Evolutionary conservation across 2,888 invertebrate genomes (phyloP).

Genomic region (Cybosia mesomella): DNA sequence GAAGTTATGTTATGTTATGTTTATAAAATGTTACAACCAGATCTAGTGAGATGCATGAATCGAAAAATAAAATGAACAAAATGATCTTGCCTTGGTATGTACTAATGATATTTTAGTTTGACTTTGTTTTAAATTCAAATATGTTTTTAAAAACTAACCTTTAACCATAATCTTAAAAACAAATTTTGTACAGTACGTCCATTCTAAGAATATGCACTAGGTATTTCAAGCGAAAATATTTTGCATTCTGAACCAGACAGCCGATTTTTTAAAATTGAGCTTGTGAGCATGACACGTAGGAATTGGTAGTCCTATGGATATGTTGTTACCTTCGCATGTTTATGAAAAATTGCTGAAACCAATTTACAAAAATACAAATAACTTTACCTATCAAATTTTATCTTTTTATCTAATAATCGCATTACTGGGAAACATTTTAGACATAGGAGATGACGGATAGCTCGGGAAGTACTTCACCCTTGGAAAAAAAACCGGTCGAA

Average conservation of each 20-base stretch:
- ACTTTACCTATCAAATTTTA: neutral
- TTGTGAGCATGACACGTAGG: slow-evolving; percentile 17
- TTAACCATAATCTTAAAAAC: neutral
- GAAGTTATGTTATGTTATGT: too few relatives aligned
- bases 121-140: neutral
- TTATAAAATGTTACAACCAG: too few relatives aligned
- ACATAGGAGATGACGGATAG: too few relatives aligned
- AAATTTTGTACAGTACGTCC: neutral
- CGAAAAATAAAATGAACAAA: too few relatives aligned
- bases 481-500: too few relatives aligned
- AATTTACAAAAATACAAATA: neutral
- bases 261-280: slow-evolving; percentile 23
- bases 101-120: too few relatives aligned
- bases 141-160: neutral
- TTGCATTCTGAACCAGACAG: slow-evolving; percentile 22
- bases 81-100: too few relatives aligned
- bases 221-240: slow-evolving; percentile 24
- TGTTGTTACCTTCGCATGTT: neutral
- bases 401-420: neutral
- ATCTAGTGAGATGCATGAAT: too few relatives aligned
- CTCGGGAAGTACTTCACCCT: too few relatives aligned
- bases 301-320: slow-evolving; percentile 23
- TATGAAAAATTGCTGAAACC: neutral
- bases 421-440: neutral
- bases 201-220: slow-evolving; percentile 8